phyloP scores from a whole-genome alignment of 2,113 vertebrate species.

The Triplophysa tibetana region DNA sequence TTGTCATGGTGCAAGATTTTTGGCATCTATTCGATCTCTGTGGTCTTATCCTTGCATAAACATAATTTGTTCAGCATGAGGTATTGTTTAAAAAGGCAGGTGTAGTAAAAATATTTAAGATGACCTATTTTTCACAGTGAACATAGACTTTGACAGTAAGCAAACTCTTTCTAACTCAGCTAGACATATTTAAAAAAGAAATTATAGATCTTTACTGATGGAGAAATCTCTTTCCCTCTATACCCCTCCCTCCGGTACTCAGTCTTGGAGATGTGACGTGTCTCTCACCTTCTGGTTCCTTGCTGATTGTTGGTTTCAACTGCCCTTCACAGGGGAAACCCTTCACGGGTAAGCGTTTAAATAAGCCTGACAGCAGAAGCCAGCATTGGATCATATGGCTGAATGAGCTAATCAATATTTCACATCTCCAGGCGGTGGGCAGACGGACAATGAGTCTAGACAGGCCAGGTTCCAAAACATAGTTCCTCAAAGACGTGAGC shows the following conservation, averaged over 20 bases:
- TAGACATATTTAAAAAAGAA: not conserved
- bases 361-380: slow-evolving; percentile 70
- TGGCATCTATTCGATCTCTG: too few relatives aligned
- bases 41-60: too few relatives aligned
- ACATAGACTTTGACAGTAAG: too few relatives aligned
- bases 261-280: not conserved
- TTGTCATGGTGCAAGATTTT: too few relatives aligned
- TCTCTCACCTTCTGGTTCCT: slow-evolving; percentile 26
- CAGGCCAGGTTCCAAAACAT: slow-evolving; percentile 1
- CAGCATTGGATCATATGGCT: slow-evolving; percentile 65
- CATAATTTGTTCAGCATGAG: too few relatives aligned
- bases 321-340: slow-evolving; percentile 63
- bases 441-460: slow-evolving; percentile 58
- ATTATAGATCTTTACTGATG: not conserved
- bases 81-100: too few relatives aligned
- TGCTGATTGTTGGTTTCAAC: slow-evolving; percentile 52
- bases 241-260: not conserved
- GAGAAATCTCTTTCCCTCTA: not conserved
- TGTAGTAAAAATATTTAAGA: too few relatives aligned
- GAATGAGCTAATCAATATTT: slow-evolving; percentile 79
- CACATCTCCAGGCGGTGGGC: slow-evolving; percentile 62
- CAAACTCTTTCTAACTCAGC: not conserved
- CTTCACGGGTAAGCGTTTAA: slow-evolving; percentile 64
- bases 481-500: slow-evolving; percentile 11
- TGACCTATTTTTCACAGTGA: too few relatives aligned